Evolutionary conservation across 2,888 invertebrate genomes (phyloP), one percentile per base, ranked within the genome.

Genomic region (Luperina testacea): DNA sequence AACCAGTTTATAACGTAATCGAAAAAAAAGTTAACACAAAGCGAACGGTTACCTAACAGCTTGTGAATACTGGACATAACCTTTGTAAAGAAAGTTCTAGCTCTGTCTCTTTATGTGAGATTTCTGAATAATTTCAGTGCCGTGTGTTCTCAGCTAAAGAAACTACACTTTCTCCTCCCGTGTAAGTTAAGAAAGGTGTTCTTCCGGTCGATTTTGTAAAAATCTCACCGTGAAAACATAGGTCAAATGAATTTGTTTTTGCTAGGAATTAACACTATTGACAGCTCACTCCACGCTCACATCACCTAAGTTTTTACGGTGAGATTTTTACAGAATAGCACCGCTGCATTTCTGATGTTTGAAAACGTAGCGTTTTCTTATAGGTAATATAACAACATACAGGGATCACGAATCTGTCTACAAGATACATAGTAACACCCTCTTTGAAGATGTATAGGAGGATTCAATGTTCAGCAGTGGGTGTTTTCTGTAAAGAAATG

Each of bases 1-100:
- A 78, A 84, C 75, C 74, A 64, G 80, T 80, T 65, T 80, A 69
- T 61, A 76, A 72, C 74, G 74, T 74, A 70, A 80, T 78, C 75
- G 53, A 86, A 76, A 76, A 75, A 75, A 76, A 73, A 71, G 57
- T 32, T 63, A 51, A 74, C 38, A 65, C n/a, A 74, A 82, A 42
- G 45, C 65, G 67, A 59, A 73, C 48, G 45, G 63, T 82, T 82
- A 84, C 74, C 63, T 80, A 72, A 80, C 69, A n/a, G 64, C 38
- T 57, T 24, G 32, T 59, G 63, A 67, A 70, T 17, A 65, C 45
- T 73, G 73, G 27, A n/a, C 61, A 48, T 67, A 42, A 63, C 57
- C 71, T 71, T 68, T 72, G n/a, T 24, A 38, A 81, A 80, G 82
- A 83, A 80, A 84, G 72, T 84, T 73, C n/a, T 38, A 32, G 53